Percentiles rank a stretch among this genome's conserved stretches.
phyloP scores from a whole-genome alignment of 2,113 vertebrate species.

The Rhea pennata region DNA sequence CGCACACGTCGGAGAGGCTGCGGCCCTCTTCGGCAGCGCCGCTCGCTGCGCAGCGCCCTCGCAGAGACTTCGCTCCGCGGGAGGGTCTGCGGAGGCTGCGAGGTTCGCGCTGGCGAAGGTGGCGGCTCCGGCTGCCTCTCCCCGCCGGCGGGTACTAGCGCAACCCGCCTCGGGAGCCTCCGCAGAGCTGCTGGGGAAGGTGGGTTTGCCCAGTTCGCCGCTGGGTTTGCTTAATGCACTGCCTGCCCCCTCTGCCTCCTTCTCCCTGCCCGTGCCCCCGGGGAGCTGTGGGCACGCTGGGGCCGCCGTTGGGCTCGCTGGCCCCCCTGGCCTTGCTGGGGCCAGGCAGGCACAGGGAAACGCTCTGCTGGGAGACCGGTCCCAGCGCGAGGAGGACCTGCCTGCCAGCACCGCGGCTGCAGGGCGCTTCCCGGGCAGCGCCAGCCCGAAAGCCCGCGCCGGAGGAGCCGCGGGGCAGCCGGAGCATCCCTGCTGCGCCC shows the following conservation, averaged over 20 bases:
- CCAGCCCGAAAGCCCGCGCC: fast-evolving
- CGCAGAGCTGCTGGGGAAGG: background rate
- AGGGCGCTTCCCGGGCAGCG: background rate
- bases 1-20: fast-evolving
- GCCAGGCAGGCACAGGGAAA: background rate
- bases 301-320: background rate
- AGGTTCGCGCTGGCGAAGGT: background rate
- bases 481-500: fast-evolving
- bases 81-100: too few relatives aligned
- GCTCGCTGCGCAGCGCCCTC: background rate
- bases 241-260: background rate
- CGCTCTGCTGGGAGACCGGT: background rate
- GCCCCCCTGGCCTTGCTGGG: background rate
- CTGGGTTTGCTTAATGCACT: fast-evolving
- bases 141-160: fast-evolving
- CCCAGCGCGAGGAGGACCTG: background rate
- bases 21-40: too few relatives aligned
- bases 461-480: background rate
- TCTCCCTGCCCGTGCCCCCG: too few relatives aligned
- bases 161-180: background rate
- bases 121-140: background rate
- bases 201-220: background rate
- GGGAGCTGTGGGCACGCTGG: fast-evolving
- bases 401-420: background rate
- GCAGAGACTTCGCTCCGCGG: too few relatives aligned